Evolutionary conservation across 2,797 vertebrate species (phyloP).

Genomic region (Microtus agrestis): DNA sequence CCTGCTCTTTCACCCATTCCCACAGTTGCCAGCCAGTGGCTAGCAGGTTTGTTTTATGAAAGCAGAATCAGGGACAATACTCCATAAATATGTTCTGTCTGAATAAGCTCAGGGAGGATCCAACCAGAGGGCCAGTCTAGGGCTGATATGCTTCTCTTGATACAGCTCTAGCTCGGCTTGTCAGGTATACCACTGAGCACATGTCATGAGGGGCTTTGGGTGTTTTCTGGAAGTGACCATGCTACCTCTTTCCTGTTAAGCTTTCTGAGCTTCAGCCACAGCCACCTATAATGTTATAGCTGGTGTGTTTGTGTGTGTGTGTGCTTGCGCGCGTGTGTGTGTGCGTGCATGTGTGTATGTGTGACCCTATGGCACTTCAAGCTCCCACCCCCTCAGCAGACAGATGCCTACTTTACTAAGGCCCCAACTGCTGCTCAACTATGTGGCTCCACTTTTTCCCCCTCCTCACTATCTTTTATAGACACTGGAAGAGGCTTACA

Average conservation of each 20-base stretch:
- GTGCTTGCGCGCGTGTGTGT: rapidly evolving
- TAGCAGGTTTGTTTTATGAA: background rate
- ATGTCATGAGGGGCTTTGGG: background rate
- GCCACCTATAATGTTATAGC: background rate
- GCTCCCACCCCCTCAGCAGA: background rate
- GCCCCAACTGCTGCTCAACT: background rate
- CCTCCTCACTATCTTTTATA: background rate
- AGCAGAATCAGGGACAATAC: background rate
- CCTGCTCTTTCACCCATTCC: background rate
- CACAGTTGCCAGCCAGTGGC: background rate
- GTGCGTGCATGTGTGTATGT: too few relatives aligned
- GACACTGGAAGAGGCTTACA: background rate
- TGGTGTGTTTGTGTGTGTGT: too few relatives aligned
- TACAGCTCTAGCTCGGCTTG: background rate
- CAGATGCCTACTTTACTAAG: background rate
- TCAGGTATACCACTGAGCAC: background rate
- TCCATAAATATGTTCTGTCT: background rate
- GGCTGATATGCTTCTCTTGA: background rate
- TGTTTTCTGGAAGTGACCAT: background rate
- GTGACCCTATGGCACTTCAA: background rate
- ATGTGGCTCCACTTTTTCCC: background rate
- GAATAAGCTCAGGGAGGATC: background rate
- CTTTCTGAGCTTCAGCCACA: background rate
- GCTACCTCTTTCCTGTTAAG: background rate
- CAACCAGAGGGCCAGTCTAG: background rate